Percentiles rank a stretch among this genome's conserved stretches.
These are phyloP conservation scores for Drosophila kepulauana DNA, from an alignment of 1,140 invertebrate genomes.

Conservation along the genomic window DNA sequence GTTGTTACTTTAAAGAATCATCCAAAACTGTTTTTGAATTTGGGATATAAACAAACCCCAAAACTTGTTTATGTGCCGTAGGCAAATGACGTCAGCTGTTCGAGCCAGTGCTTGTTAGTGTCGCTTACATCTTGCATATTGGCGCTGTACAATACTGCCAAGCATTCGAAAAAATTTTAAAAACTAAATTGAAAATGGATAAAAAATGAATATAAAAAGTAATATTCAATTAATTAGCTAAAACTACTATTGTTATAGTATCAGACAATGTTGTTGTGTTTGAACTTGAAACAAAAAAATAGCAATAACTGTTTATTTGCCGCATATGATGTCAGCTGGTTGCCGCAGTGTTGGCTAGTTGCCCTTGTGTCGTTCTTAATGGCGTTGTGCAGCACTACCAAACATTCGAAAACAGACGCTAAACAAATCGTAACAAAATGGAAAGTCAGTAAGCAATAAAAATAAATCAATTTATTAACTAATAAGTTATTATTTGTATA, in stretches of 20 bases:
- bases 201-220: slow-evolving; percentile 29
- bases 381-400: slow-evolving; percentile 28
- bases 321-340: slow-evolving; percentile 62
- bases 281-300: slow-evolving; percentile 57
- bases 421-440: slow-evolving; percentile 34
- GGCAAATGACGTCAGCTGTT: slow-evolving; percentile 64
- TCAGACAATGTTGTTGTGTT: slow-evolving; percentile 15
- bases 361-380: not conserved
- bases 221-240: not conserved
- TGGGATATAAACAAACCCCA: slow-evolving; percentile 66
- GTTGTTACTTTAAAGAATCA: slow-evolving; percentile 5
- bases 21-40: slow-evolving; percentile 27
- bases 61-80: slow-evolving; percentile 38
- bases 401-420: slow-evolving; percentile 36
- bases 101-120: slow-evolving; percentile 23
- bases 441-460: slow-evolving; percentile 35
- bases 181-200: slow-evolving; percentile 33
- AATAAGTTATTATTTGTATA: slow-evolving; percentile 5
- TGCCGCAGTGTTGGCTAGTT: slow-evolving; percentile 21
- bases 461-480: not conserved
- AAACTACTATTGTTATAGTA: slow-evolving; percentile 22
- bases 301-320: slow-evolving; percentile 34
- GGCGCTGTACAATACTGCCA: slow-evolving; percentile 26
- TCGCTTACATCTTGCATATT: not conserved
- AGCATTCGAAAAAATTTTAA: slow-evolving; percentile 11